Evolutionary conservation across 2,888 invertebrate genomes (phyloP).

Genomic region (Antheraea assamensis): DNA sequence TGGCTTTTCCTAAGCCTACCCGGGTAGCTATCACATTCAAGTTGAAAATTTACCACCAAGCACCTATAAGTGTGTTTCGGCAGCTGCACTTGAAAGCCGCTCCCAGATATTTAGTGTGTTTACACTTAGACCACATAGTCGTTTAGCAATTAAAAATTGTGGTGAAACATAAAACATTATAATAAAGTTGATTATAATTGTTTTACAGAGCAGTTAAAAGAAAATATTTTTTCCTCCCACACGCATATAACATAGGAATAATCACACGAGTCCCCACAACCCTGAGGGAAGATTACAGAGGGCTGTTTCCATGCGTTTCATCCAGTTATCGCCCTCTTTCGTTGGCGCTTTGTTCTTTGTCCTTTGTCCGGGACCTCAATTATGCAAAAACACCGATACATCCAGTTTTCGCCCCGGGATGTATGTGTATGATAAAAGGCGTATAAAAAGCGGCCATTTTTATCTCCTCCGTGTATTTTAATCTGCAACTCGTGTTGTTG

Average conservation of each 20-base stretch:
- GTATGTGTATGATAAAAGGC: constrained; percentile 3
- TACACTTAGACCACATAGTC: no score
- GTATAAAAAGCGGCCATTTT: constrained; percentile 5
- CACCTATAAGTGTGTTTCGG: no score
- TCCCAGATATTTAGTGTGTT: no score
- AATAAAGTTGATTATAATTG: not conserved
- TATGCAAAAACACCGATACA: constrained; percentile 24
- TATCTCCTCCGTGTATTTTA: not conserved
- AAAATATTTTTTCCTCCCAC: not conserved
- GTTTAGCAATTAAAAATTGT: no score
- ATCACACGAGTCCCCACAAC: not conserved
- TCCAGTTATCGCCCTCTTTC: constrained; percentile 18
- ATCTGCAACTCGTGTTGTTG: constrained; percentile 3
- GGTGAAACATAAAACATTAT: no score
- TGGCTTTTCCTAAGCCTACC: no score
- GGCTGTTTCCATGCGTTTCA: constrained; percentile 15
- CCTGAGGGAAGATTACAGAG: constrained; percentile 12
- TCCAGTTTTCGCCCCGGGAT: constrained; percentile 13
- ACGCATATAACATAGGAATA: not conserved
- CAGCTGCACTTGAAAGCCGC: no score
- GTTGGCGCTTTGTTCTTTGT: constrained; percentile 20
- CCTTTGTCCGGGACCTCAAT: constrained; percentile 21
- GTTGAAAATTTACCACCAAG: no score
- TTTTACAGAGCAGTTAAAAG: not conserved
- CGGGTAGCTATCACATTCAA: no score